Evolutionary conservation across 2,797 vertebrate genomes (phyloP).

Genomic region (Gallirallus australis): DNA sequence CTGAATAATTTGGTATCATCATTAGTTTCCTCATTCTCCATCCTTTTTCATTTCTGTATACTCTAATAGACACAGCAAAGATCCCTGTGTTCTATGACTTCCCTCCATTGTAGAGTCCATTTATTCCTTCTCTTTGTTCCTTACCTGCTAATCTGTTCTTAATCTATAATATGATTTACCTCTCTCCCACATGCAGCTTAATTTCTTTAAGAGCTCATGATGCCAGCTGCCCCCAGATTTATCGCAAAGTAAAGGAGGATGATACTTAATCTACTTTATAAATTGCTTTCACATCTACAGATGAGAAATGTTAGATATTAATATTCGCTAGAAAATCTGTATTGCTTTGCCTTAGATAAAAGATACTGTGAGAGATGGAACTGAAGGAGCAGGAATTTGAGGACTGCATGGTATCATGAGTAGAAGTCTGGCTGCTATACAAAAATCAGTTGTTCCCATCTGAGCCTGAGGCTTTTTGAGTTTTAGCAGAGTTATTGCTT

Average conservation of each 20-base stretch:
- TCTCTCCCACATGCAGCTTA: background rate
- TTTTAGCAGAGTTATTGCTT: constrained; percentile 47
- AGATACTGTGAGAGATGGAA: background rate
- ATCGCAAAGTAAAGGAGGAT: background rate
- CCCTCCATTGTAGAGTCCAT: background rate
- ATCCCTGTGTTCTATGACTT: background rate
- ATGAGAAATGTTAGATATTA: constrained; percentile 24
- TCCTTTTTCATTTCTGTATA: background rate
- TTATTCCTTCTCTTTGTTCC: background rate
- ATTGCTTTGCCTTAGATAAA: constrained; percentile 5
- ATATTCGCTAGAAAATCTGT: background rate
- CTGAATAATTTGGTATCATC: background rate
- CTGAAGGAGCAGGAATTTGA: background rate
- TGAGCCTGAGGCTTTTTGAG: background rate
- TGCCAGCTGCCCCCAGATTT: background rate
- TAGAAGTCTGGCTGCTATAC: background rate
- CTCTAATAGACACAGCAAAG: background rate
- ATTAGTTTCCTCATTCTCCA: background rate
- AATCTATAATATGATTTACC: background rate
- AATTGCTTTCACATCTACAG: background rate
- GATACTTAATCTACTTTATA: constrained; percentile 16
- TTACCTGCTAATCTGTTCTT: constrained; percentile 2
- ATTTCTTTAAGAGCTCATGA: constrained; percentile 3
- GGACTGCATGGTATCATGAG: background rate
- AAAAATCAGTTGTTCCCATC: background rate